A percentile compares a stretch with the other conserved stretches of the same genome.
Evolutionary conservation across 2,113 vertebrate genomes (phyloP).

Genomic region (Cranoglanis bouderius): DNA sequence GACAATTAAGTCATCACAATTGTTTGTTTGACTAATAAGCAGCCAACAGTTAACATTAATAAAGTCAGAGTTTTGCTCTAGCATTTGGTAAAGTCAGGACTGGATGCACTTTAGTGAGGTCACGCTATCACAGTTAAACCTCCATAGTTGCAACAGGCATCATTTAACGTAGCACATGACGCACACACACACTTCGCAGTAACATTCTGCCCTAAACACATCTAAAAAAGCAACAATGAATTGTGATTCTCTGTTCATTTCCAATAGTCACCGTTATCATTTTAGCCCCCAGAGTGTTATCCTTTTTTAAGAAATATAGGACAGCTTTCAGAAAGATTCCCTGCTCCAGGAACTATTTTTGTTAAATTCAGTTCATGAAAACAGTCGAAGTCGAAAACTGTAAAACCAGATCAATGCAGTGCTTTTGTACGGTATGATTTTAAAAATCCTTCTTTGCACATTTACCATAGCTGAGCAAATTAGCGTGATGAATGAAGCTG

Average conservation of each 20-base stretch:
- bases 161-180: background rate
- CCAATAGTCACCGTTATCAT: background rate
- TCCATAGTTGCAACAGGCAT: background rate
- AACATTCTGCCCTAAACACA: background rate
- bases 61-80: background rate
- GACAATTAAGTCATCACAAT: background rate
- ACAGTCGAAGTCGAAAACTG: constrained; percentile 20
- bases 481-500: constrained; percentile 50
- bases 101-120: background rate
- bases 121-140: background rate
- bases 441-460: constrained; percentile 40
- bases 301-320: background rate
- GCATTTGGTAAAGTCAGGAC: background rate
- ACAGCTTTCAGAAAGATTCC: background rate
- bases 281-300: background rate
- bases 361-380: background rate
- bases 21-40: background rate
- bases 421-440: constrained; percentile 38
- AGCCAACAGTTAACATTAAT: background rate
- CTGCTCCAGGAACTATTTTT: background rate
- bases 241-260: background rate
- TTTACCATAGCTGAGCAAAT: constrained; percentile 55
- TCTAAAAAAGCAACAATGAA: background rate
- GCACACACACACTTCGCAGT: background rate
- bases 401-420: constrained; percentile 38